phyloP scores from a whole-genome alignment of 2,888 invertebrate genomes.

The Operophtera brumata region DNA sequence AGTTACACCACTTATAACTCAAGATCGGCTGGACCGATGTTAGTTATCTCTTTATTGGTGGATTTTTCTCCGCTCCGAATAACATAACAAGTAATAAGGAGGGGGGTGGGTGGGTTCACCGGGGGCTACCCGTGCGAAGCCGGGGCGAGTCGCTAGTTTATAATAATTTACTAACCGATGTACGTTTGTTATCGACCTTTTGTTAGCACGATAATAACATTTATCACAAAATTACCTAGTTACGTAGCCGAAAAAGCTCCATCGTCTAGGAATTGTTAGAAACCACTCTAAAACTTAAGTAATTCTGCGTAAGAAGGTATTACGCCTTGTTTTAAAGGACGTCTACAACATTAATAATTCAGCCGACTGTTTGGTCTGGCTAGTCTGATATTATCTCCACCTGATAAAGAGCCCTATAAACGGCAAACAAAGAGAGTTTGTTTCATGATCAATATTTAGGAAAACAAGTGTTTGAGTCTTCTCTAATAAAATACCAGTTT shows the following conservation, averaged over 20 bases:
- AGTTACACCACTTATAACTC: too few relatives aligned
- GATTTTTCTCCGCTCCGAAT: too few relatives aligned
- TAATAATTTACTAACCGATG: neutral
- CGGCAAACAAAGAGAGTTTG: neutral
- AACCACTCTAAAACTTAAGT: neutral
- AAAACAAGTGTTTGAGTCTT: too few relatives aligned
- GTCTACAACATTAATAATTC: neutral
- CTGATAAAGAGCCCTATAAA: neutral
- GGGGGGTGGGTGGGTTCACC: too few relatives aligned
- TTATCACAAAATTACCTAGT: neutral
- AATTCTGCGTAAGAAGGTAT: neutral
- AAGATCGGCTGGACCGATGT: too few relatives aligned
- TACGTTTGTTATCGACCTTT: neutral
- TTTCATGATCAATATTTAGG: too few relatives aligned
- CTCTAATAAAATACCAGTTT: too few relatives aligned
- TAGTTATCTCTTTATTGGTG: too few relatives aligned
- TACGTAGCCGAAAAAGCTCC: neutral
- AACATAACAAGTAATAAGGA: too few relatives aligned
- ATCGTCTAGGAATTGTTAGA: neutral
- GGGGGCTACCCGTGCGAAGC: too few relatives aligned
- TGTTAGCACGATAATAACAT: neutral
- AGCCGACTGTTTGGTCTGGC: neutral
- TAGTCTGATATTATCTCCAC: neutral
- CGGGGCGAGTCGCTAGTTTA: too few relatives aligned
- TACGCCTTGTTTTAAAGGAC: neutral